These are phyloP conservation scores for Dyspetes luteomarginatus DNA, from an alignment of 2,888 invertebrate species.

Conservation along the genomic window DNA sequence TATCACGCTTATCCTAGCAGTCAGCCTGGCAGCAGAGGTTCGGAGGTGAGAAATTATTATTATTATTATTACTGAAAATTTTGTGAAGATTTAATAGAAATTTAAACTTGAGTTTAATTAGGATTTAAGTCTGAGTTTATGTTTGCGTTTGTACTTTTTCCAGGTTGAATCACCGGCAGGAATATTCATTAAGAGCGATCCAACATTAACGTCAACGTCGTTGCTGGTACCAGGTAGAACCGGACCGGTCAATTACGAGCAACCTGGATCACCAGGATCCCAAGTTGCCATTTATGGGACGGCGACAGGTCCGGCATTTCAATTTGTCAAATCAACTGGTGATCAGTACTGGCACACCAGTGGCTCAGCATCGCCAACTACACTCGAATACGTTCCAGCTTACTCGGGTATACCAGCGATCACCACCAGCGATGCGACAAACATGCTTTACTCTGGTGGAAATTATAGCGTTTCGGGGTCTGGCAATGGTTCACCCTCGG, in stretches of 20 bases:
- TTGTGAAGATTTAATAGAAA: no score
- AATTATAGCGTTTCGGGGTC: conserved; percentile 79
- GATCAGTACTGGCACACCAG: conserved; percentile 72
- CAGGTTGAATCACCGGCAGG: conserved; percentile 84
- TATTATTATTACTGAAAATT: no score
- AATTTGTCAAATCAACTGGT: conserved; percentile 85
- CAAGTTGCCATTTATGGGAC: conserved; percentile 87
- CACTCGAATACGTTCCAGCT: conserved; percentile 78
- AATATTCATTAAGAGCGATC: conserved; percentile 87
- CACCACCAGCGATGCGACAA: conserved; percentile 74
- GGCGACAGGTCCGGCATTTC: conserved; percentile 84
- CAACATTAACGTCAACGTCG: conserved; percentile 88
- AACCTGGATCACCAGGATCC: conserved; percentile 85
- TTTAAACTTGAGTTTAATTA: not conserved
- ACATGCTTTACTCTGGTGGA: conserved; percentile 77
- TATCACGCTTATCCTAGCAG: conserved; percentile 75
- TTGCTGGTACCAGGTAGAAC: conserved; percentile 83
- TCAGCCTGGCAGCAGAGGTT: conserved; percentile 73
- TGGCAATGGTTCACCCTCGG: conserved; percentile 84
- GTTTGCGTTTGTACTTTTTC: not conserved
- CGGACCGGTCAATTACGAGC: conserved; percentile 85
- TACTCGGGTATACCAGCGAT: conserved; percentile 77
- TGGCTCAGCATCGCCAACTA: conserved; percentile 67
- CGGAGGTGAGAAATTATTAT: conserved; percentile 78
- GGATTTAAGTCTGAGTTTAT: not conserved